phyloP scores from a whole-genome alignment of 2,797 vertebrate genomes.

The Urophycis tenuis region DNA sequence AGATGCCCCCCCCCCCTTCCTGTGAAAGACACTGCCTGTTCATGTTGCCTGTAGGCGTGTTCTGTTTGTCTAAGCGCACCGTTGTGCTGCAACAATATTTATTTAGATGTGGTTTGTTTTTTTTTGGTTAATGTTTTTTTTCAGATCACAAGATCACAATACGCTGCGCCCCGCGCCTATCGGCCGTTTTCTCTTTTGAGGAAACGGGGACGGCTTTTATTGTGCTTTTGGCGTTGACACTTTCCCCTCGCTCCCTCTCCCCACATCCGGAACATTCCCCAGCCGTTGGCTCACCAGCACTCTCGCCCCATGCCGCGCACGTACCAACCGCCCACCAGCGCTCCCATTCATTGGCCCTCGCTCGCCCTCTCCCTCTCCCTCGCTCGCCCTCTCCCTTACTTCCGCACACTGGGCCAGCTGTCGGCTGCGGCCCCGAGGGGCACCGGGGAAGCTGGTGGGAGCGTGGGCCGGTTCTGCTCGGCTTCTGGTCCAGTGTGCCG shows the following conservation, averaged over 20 bases:
- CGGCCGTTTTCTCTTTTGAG: too few species aligned
- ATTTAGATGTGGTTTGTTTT: too few species aligned
- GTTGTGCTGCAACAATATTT: neutral
- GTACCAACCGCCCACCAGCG: neutral
- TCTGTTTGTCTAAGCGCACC: neutral
- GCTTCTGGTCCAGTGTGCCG: slow-evolving; percentile 7
- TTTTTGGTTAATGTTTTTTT: too few species aligned
- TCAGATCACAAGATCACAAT: too few species aligned
- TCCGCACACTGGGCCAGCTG: slow-evolving; percentile 35
- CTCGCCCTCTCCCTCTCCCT: slow-evolving; percentile 24
- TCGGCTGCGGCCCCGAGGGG: slow-evolving; percentile 25
- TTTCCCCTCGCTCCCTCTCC: neutral
- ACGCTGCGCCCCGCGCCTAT: too few species aligned
- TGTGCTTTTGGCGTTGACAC: neutral
- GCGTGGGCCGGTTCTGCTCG: slow-evolving; percentile 35
- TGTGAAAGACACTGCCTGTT: neutral
- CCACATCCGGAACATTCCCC: neutral
- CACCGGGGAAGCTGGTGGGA: slow-evolving; percentile 41
- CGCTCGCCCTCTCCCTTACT: slow-evolving; percentile 22
- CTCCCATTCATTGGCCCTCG: slow-evolving; percentile 5
- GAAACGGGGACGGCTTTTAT: neutral
- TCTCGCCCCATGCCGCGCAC: neutral
- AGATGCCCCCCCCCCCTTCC: neutral
- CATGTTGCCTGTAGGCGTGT: neutral
- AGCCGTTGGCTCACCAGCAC: neutral